Evolutionary conservation across 1,140 invertebrate genomes (phyloP).

Genomic region (Leptinotarsa defecta): DNA sequence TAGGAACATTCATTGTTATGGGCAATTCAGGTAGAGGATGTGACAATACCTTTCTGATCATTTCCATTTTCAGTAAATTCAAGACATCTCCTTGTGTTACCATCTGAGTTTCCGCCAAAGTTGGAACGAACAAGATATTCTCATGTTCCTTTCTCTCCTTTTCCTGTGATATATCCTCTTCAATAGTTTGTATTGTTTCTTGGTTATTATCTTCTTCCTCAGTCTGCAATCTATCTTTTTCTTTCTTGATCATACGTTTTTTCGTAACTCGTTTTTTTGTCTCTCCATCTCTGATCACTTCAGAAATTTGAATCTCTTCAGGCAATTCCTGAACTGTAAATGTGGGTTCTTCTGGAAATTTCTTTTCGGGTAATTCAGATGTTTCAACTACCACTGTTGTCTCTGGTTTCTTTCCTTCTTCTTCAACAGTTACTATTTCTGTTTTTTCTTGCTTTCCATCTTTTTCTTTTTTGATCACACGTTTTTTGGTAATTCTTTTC

Average conservation of each 20-base stretch:
- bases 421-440: conserved; percentile 51
- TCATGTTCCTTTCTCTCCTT: conserved; percentile 30
- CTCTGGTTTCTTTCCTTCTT: conserved; percentile 50
- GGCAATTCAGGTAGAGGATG: conserved; percentile 45
- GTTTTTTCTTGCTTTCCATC: conserved; percentile 47
- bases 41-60: conserved; percentile 41
- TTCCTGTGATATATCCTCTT: conserved; percentile 29
- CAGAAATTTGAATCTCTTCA: conserved; percentile 44
- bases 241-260: conserved; percentile 46
- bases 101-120: conserved; percentile 39
- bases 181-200: conserved; percentile 50
- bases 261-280: conserved; percentile 33
- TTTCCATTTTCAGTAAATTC: conserved; percentile 42
- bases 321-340: conserved; percentile 51
- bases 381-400: conserved; percentile 53
- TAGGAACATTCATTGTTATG: conserved; percentile 28
- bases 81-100: conserved; percentile 39
- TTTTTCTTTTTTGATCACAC: conserved; percentile 44
- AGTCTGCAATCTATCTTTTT: conserved; percentile 45
- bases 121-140: conserved; percentile 43
- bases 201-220: conserved; percentile 51
- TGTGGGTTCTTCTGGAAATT: conserved; percentile 43
- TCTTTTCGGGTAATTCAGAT: conserved; percentile 53
- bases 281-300: conserved; percentile 34
- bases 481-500: conserved; percentile 47